These are phyloP conservation scores for Tyrannus savana DNA, from an alignment of 2,113 vertebrate genomes.

Conservation along the genomic window DNA sequence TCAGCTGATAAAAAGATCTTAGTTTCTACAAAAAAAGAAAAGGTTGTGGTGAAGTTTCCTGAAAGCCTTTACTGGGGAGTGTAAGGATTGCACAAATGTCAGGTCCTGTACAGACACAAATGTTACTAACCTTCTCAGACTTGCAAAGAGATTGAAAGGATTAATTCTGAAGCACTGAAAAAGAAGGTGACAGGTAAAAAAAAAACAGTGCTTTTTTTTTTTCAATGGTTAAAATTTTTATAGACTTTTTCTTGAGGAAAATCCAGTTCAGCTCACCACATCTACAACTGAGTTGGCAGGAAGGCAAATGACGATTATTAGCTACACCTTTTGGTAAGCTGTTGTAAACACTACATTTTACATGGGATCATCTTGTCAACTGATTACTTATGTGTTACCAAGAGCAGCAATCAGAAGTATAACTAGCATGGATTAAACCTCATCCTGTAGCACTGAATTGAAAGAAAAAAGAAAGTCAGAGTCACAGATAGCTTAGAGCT, in stretches of 20 bases:
- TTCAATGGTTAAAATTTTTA: not conserved
- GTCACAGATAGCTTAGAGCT: not conserved
- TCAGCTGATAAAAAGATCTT: not conserved
- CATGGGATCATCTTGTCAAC: not conserved
- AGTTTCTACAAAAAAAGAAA: not conserved
- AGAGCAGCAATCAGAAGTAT: not conserved
- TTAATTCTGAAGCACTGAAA: not conserved
- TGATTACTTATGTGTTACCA: not conserved
- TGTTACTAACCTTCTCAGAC: not conserved
- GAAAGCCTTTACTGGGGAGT: not conserved
- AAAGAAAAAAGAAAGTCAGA: not conserved
- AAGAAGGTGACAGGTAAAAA: not conserved
- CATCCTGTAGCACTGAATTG: not conserved
- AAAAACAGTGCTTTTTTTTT: not conserved
- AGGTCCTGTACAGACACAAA: not conserved
- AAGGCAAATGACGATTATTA: not conserved
- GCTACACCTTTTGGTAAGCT: not conserved
- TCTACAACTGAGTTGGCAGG: not conserved
- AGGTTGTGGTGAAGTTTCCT: not conserved
- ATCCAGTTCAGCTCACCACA: not conserved
- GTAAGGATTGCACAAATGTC: rapidly evolving
- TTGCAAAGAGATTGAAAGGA: not conserved
- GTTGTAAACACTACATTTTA: not conserved
- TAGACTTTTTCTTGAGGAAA: not conserved
- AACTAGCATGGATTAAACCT: not conserved